Conservation (phyloP, 1,140 invertebrate genomes). For the Elymnias hypermnestra region DNA sequence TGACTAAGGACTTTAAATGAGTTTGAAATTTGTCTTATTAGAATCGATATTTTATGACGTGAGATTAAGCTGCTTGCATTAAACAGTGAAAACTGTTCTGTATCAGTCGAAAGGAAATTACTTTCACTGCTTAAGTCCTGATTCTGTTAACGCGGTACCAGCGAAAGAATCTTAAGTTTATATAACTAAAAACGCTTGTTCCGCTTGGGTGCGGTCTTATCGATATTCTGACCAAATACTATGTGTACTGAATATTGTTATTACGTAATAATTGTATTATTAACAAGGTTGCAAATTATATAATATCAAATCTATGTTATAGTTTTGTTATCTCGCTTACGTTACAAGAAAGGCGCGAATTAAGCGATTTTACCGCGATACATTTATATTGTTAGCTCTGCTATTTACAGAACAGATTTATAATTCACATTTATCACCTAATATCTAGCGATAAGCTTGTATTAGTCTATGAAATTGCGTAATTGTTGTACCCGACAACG, state of each 20-base stretch:
- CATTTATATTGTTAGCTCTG: too few species aligned
- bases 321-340: not conserved
- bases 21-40: too few species aligned
- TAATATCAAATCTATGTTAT: not conserved
- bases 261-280: not conserved
- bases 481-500: too few species aligned
- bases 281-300: not conserved
- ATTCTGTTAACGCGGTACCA: conserved; percentile 8
- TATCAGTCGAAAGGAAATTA: conserved; percentile 29
- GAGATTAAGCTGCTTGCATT: too few species aligned
- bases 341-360: not conserved
- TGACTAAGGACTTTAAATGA: too few species aligned
- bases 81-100: too few species aligned
- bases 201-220: not conserved
- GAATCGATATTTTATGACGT: too few species aligned
- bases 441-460: too few species aligned
- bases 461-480: too few species aligned
- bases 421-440: too few species aligned
- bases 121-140: conserved; percentile 25
- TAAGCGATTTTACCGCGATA: too few species aligned
- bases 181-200: not conserved
- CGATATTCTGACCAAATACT: not conserved
- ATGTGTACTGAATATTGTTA: not conserved
- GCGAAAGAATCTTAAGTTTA: not conserved
- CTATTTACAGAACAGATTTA: too few species aligned